Evolutionary conservation across 1,140 invertebrate genomes (phyloP).

Genomic region (Nebria ingens): DNA sequence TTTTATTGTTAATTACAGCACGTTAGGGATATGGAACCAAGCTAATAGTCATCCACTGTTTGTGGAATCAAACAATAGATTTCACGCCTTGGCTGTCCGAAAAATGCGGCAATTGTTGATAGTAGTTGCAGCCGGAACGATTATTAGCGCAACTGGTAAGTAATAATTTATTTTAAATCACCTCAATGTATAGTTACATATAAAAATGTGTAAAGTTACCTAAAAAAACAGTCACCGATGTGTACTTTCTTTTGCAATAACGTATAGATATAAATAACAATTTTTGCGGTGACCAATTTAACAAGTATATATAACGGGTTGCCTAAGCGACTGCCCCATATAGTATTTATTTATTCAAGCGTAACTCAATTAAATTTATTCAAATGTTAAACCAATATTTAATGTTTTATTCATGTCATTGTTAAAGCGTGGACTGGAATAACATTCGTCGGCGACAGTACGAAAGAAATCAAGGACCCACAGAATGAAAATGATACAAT

Average conservation of each 20-base stretch:
- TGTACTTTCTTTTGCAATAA: too few species aligned
- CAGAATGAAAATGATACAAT: constrained; percentile 59
- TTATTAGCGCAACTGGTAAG: constrained; percentile 46
- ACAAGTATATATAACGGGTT: too few species aligned
- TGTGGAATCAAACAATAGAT: constrained; percentile 65
- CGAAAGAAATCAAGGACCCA: constrained; percentile 52
- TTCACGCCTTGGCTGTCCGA: constrained; percentile 60
- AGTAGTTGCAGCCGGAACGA: constrained; percentile 49
- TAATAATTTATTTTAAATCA: too few species aligned
- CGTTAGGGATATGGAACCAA: constrained; percentile 66
- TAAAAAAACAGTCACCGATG: too few species aligned
- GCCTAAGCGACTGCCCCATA: too few species aligned
- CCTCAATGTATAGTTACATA: too few species aligned
- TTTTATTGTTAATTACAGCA: constrained; percentile 33
- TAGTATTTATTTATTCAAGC: too few species aligned
- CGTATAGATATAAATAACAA: too few species aligned
- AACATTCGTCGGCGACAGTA: constrained; percentile 40
- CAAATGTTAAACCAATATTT: background rate
- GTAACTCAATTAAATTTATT: too few species aligned
- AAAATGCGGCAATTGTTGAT: constrained; percentile 65
- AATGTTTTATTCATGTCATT: constrained; percentile 9
- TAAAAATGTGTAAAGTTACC: too few species aligned
- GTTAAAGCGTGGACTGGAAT: constrained; percentile 33
- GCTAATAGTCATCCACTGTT: constrained; percentile 72
- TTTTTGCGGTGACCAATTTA: too few species aligned